phyloP scores from a whole-genome alignment of 2,888 invertebrate species.

The Aspidapion aeneum region DNA sequence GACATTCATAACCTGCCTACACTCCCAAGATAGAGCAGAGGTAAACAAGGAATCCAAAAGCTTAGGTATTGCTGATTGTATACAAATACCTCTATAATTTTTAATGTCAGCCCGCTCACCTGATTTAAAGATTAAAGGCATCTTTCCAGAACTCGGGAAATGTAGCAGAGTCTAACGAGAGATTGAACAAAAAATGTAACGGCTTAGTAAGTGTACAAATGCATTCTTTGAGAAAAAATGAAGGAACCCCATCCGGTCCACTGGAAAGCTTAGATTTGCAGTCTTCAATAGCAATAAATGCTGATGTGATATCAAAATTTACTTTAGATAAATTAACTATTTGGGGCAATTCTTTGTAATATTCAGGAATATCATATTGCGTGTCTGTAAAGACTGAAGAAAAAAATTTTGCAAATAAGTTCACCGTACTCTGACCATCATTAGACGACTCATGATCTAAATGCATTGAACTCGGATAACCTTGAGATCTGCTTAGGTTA shows the following conservation, averaged over 20 bases:
- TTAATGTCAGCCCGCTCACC: not conserved
- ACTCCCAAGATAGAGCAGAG: not conserved
- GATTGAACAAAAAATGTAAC: no score
- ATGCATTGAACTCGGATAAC: no score
- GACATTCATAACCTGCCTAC: not conserved
- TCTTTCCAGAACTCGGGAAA: not conserved
- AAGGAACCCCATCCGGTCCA: no score
- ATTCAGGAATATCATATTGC: not conserved
- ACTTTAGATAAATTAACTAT: not conserved
- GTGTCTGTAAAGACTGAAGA: not conserved
- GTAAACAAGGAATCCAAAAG: no score
- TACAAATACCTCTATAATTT: not conserved
- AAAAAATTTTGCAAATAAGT: not conserved
- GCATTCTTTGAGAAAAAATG: no score
- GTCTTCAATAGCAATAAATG: not conserved
- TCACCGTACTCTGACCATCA: not conserved
- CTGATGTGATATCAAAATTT: not conserved
- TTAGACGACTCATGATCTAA: no score
- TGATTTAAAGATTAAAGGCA: not conserved
- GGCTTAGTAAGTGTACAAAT: not conserved
- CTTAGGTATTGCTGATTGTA: not conserved
- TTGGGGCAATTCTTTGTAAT: not conserved
- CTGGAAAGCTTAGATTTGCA: not conserved
- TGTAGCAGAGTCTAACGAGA: not conserved
- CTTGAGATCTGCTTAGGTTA: no score